These are phyloP conservation scores for Polypedilum pembai DNA, from an alignment of 1,140 invertebrate species.

Conservation along the genomic window DNA sequence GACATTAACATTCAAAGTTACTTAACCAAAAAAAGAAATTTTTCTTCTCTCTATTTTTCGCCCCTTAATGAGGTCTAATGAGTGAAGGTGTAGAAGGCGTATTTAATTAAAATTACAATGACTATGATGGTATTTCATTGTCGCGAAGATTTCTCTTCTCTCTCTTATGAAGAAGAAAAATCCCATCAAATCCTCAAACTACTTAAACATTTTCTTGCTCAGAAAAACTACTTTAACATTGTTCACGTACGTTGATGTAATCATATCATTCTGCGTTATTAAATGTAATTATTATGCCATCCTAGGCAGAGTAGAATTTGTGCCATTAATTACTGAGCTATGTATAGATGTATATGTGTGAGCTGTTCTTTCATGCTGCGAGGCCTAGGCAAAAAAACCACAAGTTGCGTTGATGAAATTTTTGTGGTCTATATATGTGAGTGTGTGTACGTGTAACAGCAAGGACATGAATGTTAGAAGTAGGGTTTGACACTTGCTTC, in stretches of 20 bases:
- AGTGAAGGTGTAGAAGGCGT: neutral
- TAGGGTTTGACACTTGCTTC: too few relatives aligned
- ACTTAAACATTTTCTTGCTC: too few relatives aligned
- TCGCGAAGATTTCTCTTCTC: neutral
- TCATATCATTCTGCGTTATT: slow-evolving; percentile 27
- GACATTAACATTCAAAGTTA: slow-evolving; percentile 18
- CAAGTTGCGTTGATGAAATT: slow-evolving; percentile 22
- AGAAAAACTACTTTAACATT: too few relatives aligned
- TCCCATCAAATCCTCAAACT: neutral
- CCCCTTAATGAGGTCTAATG: slow-evolving; percentile 4
- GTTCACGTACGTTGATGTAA: neutral
- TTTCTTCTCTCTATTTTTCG: neutral
- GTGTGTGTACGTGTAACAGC: neutral
- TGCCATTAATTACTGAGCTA: slow-evolving; percentile 11
- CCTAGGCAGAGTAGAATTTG: neutral
- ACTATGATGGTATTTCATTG: neutral
- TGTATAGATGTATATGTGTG: neutral
- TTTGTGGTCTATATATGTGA: neutral
- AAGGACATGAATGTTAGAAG: neutral
- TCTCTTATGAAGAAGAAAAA: neutral
- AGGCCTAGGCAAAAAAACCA: slow-evolving; percentile 3
- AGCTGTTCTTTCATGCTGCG: neutral
- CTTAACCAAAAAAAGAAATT: neutral
- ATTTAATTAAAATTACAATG: slow-evolving; percentile 20
- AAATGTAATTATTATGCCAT: slow-evolving; percentile 18